Conservation (phyloP, 2,797 vertebrate genomes). For the Phaenicophaeus curvirostris region DNA sequence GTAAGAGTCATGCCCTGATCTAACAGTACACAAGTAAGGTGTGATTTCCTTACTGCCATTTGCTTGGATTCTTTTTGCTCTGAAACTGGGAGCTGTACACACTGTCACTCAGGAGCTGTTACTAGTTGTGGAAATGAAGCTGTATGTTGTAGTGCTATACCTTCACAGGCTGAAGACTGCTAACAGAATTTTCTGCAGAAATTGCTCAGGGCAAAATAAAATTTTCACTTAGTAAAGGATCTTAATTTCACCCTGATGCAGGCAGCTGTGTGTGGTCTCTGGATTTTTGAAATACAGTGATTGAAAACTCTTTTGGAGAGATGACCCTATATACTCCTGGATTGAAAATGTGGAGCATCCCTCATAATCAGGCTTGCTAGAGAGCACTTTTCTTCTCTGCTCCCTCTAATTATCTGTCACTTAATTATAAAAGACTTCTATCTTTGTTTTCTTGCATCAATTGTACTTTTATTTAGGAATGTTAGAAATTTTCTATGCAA, state of each 20-base stretch:
- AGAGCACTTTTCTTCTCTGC: not conserved
- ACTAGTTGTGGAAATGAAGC: not conserved
- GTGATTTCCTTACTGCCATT: not conserved
- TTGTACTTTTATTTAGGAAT: constrained; percentile 17
- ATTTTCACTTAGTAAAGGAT: constrained; percentile 4
- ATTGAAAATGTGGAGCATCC: not conserved
- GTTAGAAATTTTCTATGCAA: not conserved
- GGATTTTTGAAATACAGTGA: constrained; percentile 14
- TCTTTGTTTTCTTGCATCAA: not conserved
- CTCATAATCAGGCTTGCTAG: not conserved
- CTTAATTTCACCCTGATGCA: constrained; percentile 8
- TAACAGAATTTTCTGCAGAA: not conserved
- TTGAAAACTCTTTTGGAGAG: not conserved
- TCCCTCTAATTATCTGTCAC: not conserved
- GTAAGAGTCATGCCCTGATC: not conserved
- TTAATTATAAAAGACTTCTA: not conserved
- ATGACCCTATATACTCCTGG: not conserved
- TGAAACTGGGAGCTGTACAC: not conserved
- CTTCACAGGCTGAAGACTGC: not conserved
- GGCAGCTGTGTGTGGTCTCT: not conserved
- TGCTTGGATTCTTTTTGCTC: not conserved
- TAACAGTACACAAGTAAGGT: not conserved
- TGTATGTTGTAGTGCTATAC: not conserved
- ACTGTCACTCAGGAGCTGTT: not conserved
- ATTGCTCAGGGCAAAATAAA: constrained; percentile 25